Conservation (phyloP, 2,113 vertebrate species). For the Megaleporinus macrocephalus region DNA sequence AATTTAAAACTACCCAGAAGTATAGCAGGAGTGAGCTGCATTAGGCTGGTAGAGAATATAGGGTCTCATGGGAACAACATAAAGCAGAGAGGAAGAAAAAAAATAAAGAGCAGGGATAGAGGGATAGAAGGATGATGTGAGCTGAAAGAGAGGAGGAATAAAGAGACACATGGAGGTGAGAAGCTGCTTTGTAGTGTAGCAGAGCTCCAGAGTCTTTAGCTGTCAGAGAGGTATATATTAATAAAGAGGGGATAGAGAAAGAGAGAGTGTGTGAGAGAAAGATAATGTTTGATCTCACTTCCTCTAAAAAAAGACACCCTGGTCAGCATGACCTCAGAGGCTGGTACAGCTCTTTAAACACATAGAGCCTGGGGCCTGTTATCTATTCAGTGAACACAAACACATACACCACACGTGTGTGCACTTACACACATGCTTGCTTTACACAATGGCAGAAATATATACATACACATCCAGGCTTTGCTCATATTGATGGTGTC, state of each 20-base stretch:
- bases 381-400: too few species aligned
- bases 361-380: too few species aligned
- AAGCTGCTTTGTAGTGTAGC: constrained; percentile 71
- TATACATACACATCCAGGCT: too few species aligned
- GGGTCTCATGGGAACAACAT: constrained; percentile 66
- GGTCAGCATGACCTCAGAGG: too few species aligned
- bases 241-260: not conserved
- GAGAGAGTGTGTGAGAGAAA: too few species aligned
- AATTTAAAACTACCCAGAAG: constrained; percentile 3
- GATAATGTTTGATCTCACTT: too few species aligned
- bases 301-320: too few species aligned
- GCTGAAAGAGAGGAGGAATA: constrained; percentile 12
- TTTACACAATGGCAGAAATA: too few species aligned
- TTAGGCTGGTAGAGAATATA: constrained; percentile 20
- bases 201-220: constrained; percentile 72
- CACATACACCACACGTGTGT: too few species aligned
- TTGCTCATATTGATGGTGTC: too few species aligned
- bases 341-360: too few species aligned
- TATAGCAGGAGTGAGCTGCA: constrained; percentile 11
- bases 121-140: constrained; percentile 25
- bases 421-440: too few species aligned
- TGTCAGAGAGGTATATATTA: constrained; percentile 61
- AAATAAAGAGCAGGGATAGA: constrained; percentile 10
- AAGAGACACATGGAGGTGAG: constrained; percentile 65
- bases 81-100: constrained; percentile 4